Base-by-base conservation (phyloP, 2,113 vertebrate species). In the Vulpes lagopus region DNA sequence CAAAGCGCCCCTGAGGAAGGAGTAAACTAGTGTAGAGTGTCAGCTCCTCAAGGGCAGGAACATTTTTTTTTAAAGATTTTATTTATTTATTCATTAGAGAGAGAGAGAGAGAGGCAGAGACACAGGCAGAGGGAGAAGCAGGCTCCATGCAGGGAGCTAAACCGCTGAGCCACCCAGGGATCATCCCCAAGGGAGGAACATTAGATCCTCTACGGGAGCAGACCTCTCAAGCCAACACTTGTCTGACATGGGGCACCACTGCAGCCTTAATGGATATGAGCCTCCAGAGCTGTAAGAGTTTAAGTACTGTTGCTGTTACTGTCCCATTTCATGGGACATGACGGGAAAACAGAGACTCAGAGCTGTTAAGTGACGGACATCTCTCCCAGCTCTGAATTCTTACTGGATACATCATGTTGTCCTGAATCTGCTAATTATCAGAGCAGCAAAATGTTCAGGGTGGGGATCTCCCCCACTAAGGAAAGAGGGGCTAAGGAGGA, bases 1-100 rank as follows among this genome's bases (percentile, higher is more conserved):
- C 81, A 91, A 94, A 96, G 79, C 67, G 79, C 55, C 51, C 81
- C 74, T 43, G 43, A 43, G 65, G 38, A 30, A 69, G 49, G 19
- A 90, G 69, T 51, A 91, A 65, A 30, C 27, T 85, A 35, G 17
- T n/a, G 85, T 5, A 79, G 30, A 78, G 8, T 12, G 30, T 14
- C 27, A 60, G 55, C 64, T 60, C 22, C 49, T 30, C 12, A 23
- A 57, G 59, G 71, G 55, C 22, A 82, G 65, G 84, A n/a, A 78
- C 30, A 59, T 8, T 43, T 43, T 43, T 43, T 43, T 43, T 43
- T 43, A 1, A 43, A 43, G 5, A 43, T 43, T 43, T 43, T 43
- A 43, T 43, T 43, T 43, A 43, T 43, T 43, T 43, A 43, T 43
- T 43, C 43, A 43, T 43, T 35, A 35, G 43, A 43, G 43, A 43